Base-by-base conservation (phyloP, 2,888 invertebrate genomes). In the Celastrina argiolus region DNA sequence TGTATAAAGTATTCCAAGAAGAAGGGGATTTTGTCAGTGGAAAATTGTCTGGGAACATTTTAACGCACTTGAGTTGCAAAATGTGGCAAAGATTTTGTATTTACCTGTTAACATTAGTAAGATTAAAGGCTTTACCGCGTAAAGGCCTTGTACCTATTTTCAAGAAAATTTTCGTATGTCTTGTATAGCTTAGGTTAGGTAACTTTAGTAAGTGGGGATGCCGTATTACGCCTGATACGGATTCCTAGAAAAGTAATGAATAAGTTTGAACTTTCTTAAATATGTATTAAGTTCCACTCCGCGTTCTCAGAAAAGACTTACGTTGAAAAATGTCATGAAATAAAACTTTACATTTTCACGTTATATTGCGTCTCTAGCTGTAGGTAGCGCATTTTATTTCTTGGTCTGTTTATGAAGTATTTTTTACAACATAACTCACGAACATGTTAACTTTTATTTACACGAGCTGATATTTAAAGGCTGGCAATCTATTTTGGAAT, bases 271-370 rank as follows among this genome's bases (percentile, higher is more conserved):
- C 31, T 31, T 58, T 31, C 58, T 31, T 58, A 31, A 31, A 58
- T 58, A 58, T 58, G 31, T 58, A 58, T 58, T 31, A 58, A 58
- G 58, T 58, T 31, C 28, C 31, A 16, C n/a, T 58, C 31, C 58
- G 58, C 31, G 14, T n/a, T n/a, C 58, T 16, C 16, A 58, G 31
- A 51, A 22, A 51, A 51, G 16, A 58, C 16, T 58, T 4, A 31
- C 58, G 8, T 31, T 58, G 58, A 28, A 56, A 56, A 28, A 31
- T 58, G 16, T 58, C 28, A 16, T 31, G 28, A 58, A 31, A 58
- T 58, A 31, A 31, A 58, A 58, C 31, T 58, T 58, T 16, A 31
- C 31, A 58, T 58, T 31, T 58, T 58, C 31, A 31, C 31, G 31
- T 51, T 51, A 51, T 51, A 51, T 26, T 51, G 51, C n/a, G n/a